Base-by-base conservation (phyloP, 2,888 invertebrate species). In the Acrobasis repandana region DNA sequence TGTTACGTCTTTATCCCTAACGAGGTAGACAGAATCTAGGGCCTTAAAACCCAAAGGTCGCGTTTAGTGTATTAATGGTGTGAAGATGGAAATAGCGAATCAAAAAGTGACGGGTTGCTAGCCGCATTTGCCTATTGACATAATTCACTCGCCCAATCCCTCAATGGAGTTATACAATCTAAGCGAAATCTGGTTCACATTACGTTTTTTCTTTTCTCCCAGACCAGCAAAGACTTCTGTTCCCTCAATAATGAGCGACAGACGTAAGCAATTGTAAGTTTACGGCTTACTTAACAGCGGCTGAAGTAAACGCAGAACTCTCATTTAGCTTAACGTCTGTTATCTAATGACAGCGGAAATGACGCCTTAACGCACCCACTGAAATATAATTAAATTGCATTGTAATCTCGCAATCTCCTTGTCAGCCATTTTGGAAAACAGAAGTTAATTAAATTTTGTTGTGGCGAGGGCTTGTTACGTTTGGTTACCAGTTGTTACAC, bases 341-440 rank as follows among this genome's bases (percentile, higher is more conserved):
- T 54, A 54, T 54, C 54, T 54, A 54, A 54, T 54, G 54, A 54
- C 54, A 54, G 16, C 18, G 54, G 38, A 54, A 54, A 54, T 52
- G 38, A 54, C 20, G 54, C 18, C 54, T 38, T 38, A 18, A 54
- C 54, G 54, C 38, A 38, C 43, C 54, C 18, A 38, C 14, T 38
- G 18, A 43, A 34, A 54, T 54, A 54, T 54, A 54, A 54, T 54
- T 54, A 54, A 54, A 54, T 54, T 54, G 54, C 54, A 54, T 11
- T 20, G 38, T 54, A 54, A 54, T 54, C 54, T 38, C n/a, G 15
- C 54, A 38, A 54, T 54, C 54, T 54, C 43, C 20, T 54, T 38
- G 18, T 16, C 38, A 20, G 54, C 54, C 54, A 38, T 54, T 36
- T 38, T 54, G 54, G 54, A 38, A 54, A 20, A 20, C 38, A 11